Base-by-base conservation (phyloP, 2,888 invertebrate genomes). In the Plebejus melissa region DNA sequence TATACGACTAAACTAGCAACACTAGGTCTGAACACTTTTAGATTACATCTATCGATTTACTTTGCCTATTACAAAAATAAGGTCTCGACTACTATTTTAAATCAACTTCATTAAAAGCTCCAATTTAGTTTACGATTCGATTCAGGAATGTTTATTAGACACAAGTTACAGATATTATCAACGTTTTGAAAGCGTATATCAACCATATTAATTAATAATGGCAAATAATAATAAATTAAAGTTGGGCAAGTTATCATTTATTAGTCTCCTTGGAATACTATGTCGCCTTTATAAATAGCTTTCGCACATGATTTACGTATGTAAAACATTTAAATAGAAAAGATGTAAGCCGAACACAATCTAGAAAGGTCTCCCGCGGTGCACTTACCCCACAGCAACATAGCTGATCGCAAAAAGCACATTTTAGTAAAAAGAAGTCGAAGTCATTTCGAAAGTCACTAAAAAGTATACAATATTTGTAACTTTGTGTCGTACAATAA, bases 1-100 rank as follows among this genome's bases (percentile, higher is more conserved):
- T 79, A 78, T 80, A 78, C 76, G 80, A 80, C 85, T 87, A 88
- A 79, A 83, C 90, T 91, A 91, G 90, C 90, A 88, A 88, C 86
- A 87, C 89, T 91, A 90, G 84, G 82, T 84, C 87, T 90, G 90
- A 90, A 91, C 90, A 90, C 89, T 88, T 88, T 86, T 85, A 83
- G 88, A 88, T 85, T 87, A 72, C 11, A 50, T 86, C 74, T 77
- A 80, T 77, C 50, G 13, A 72, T 28, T 28, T 54, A 72, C 72
- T 28, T 72, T 54, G 50, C 50, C 11, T 72, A 54, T 28, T 54
- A 72, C 6, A 32, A 71, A 54, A 13, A 28, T 46, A 9, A 9
- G 11, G 50, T 46, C 11, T 71, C 71, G 50, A 71, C 32, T 28
- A 28, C 28, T 54, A 28, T 72, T 28, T 54, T 32, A 1, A 70